Percentiles rank a stretch among this genome's conserved stretches.
Conservation (phyloP, 37 sponge, comb jelly and placozoan species). For the Theonella swinhoei region DNA sequence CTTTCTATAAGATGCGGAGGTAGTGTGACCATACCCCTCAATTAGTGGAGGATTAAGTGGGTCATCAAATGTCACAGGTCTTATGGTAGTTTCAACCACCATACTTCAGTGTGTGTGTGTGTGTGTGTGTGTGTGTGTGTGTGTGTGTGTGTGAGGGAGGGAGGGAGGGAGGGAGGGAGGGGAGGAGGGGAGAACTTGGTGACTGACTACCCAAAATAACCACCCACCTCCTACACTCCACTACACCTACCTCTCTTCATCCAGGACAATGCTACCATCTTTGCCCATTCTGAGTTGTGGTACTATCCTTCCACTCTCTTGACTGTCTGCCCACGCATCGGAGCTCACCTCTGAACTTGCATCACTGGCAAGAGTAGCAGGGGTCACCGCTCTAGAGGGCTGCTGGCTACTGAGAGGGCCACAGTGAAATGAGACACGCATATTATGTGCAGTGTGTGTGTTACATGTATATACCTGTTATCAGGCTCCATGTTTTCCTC, state of each 20-base stretch:
- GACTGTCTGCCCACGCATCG: not conserved
- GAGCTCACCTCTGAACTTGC: not conserved
- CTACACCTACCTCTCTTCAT: conserved; percentile 60
- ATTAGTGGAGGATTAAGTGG: conserved; percentile 14
- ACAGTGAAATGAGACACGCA: not conserved
- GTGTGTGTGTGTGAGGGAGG: not conserved
- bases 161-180: too few relatives aligned
- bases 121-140: conserved; percentile 22
- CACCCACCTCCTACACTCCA: not conserved
- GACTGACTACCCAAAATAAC: too few relatives aligned
- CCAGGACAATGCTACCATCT: conserved; percentile 69
- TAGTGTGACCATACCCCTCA: conserved; percentile 35
- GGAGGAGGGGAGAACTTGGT: too few relatives aligned
- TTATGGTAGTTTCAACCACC: conserved; percentile 25
- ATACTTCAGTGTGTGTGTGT: conserved; percentile 23
- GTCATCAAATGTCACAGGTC: not conserved
- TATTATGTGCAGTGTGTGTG: too few relatives aligned
- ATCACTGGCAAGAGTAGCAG: not conserved
- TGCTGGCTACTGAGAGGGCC: not conserved
- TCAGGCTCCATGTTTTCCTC: too few relatives aligned
- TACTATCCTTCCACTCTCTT: conserved; percentile 54
- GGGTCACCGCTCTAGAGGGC: not conserved
- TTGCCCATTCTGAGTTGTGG: conserved; percentile 67
- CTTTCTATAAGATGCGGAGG: conserved; percentile 59
- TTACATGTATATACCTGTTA: too few relatives aligned